Evolutionary conservation across 2,888 invertebrate genomes (phyloP).

Genomic region (Coecobrya sp.): DNA sequence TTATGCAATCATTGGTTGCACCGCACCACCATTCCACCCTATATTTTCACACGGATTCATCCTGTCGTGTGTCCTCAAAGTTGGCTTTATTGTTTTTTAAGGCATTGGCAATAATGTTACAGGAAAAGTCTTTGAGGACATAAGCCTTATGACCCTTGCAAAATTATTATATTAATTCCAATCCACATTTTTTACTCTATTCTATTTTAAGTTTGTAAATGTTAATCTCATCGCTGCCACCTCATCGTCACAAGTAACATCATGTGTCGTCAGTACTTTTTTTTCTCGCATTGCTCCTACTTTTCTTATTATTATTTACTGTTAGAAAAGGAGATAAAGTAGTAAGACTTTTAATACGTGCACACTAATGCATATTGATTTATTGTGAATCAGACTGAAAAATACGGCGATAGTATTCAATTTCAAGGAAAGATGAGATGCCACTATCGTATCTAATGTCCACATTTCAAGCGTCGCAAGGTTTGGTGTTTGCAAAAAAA

Average conservation of each 20-base stretch:
- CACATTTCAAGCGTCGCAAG: not conserved
- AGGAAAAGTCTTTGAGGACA: not conserved
- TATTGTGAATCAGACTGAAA: conserved; percentile 66
- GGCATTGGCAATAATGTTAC: not conserved
- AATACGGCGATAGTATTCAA: conserved; percentile 39
- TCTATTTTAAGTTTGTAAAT: not conserved
- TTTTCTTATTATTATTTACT: conserved; percentile 32
- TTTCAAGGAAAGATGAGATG: conserved; percentile 64
- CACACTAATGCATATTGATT: conserved; percentile 43
- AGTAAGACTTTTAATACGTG: conserved; percentile 9
- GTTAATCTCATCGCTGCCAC: not conserved
- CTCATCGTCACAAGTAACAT: not conserved
- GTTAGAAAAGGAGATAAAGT: conserved; percentile 45
- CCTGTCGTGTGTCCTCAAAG: not conserved
- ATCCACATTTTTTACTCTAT: not conserved
- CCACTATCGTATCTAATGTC: conserved; percentile 29
- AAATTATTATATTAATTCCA: conserved; percentile 26
- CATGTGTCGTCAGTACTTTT: not conserved
- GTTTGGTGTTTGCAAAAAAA: conserved; percentile 8
- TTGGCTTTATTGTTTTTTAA: not conserved
- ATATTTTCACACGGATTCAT: conserved; percentile 11
- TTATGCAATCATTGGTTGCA: conserved; percentile 45
- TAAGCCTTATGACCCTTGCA: conserved; percentile 22
- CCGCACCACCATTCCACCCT: conserved; percentile 12
- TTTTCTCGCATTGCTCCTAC: conserved; percentile 9